Evolutionary conservation across 2,888 invertebrate species (phyloP).

Genomic region (Ochropacha duplaris): DNA sequence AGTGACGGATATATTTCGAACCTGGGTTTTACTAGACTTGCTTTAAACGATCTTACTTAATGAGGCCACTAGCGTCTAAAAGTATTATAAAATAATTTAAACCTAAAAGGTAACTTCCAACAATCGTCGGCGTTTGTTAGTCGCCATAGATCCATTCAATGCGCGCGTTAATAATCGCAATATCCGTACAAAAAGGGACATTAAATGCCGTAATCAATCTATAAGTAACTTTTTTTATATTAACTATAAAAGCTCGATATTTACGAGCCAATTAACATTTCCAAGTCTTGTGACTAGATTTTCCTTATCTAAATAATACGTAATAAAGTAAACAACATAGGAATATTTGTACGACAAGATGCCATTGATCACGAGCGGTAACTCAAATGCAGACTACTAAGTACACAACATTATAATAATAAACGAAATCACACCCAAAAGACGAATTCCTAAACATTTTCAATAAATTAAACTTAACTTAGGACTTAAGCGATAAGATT

Average conservation of each 20-base stretch:
- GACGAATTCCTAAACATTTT: slow-evolving; percentile 56
- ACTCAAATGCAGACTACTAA: slow-evolving; percentile 82
- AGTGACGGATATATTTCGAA: no score
- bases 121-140: slow-evolving; percentile 37
- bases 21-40: no score
- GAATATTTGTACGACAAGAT: slow-evolving; percentile 84
- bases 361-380: slow-evolving; percentile 83
- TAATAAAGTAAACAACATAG: slow-evolving; percentile 81
- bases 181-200: slow-evolving; percentile 55
- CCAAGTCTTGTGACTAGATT: slow-evolving; percentile 83
- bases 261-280: slow-evolving; percentile 75
- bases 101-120: slow-evolving; percentile 80
- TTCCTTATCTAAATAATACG: slow-evolving; percentile 79
- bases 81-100: slow-evolving; percentile 73
- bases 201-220: slow-evolving; percentile 65
- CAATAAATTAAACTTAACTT: slow-evolving; percentile 77
- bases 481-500: slow-evolving; percentile 62
- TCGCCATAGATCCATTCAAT: slow-evolving; percentile 3
- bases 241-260: slow-evolving; percentile 72
- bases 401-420: slow-evolving; percentile 70
- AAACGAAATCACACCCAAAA: slow-evolving; percentile 79
- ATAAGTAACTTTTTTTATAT: slow-evolving; percentile 55
- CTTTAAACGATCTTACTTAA: no score
- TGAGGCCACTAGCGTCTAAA: slow-evolving; percentile 76
- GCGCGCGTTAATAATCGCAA: slow-evolving; percentile 10